These are phyloP conservation scores for Acomys russatus DNA, from an alignment of 2,797 vertebrate genomes.

Conservation along the genomic window DNA sequence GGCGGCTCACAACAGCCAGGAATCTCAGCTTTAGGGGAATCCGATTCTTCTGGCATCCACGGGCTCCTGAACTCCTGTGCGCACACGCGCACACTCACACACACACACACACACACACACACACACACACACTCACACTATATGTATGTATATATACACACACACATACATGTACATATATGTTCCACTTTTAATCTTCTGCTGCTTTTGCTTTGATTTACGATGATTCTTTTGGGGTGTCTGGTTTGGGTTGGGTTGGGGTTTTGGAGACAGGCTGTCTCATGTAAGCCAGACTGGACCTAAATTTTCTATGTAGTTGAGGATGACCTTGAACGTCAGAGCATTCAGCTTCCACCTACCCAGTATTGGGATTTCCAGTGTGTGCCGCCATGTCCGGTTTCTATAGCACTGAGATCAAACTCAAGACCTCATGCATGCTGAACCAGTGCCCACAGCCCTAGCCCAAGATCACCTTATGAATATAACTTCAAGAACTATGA, in stretches of 20 bases:
- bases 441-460: neutral
- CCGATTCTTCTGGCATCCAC: neutral
- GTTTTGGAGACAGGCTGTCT: neutral
- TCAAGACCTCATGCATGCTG: neutral
- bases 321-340: neutral
- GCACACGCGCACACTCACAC: neutral
- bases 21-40: neutral
- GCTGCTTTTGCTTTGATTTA: neutral
- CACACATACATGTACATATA: neutral
- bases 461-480: neutral
- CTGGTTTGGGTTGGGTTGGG: neutral
- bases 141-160: no score
- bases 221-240: neutral
- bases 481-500: constrained; percentile 55
- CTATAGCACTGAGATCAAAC: neutral
- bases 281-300: neutral
- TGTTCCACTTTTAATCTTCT: neutral
- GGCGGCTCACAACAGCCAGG: neutral
- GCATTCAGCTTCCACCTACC: neutral
- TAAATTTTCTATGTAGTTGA: neutral
- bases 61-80: neutral
- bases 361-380: neutral
- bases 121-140: neutral
- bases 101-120: neutral
- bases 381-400: neutral